Base-by-base conservation (phyloP, 2,797 vertebrate species). In the Clarias laeviceps region DNA sequence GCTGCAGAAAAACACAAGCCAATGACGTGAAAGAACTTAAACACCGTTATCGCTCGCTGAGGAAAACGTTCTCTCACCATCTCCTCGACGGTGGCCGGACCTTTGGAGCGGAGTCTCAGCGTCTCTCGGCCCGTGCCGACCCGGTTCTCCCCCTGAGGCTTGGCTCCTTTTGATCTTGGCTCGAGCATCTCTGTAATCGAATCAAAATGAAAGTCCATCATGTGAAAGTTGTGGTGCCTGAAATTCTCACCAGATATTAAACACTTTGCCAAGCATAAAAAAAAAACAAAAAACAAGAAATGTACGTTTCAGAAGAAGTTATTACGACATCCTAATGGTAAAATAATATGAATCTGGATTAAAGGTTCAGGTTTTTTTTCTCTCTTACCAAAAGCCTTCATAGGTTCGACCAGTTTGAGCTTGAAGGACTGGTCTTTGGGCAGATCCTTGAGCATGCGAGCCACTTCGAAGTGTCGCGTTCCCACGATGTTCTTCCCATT, bases 401-500 rank as follows among this genome's bases (percentile, higher is more conserved):
- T 95, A 5, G 98, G 97, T 90, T 99, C 98, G 34, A 98, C 90
- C 90, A 99, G 90, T 88, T 96, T 95, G 88, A 99, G 88, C 40
- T 95, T 98, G 91, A 99, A 98, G 66, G 90, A 3, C 87, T 94
- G 91, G 77, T 96, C 95, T 87, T 90, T 96, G 85, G 97, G 94
- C 76, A 99, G 92, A 32, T 98, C 97, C 89, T 97, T 99, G 9
- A 99, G 93, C 96, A 97, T 98, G 90, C 95, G 97, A 61, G 98
- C 98, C 56, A 99, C 97, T 91, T 99, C 97, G 50, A 95, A 98
- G 90, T 99, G 98, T 81, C 97, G 95, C 29, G 92, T 94, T 18
- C 96, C 94, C 0, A 97, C 92, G 0, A 99, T 95, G 80, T 96
- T 95, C 68, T 87, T 95, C 72, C 97, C 97, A 37, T 99, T 99